These are phyloP conservation scores for Oreochromis niloticus DNA, from an alignment of 2,113 vertebrate genomes.

Conservation along the genomic window DNA sequence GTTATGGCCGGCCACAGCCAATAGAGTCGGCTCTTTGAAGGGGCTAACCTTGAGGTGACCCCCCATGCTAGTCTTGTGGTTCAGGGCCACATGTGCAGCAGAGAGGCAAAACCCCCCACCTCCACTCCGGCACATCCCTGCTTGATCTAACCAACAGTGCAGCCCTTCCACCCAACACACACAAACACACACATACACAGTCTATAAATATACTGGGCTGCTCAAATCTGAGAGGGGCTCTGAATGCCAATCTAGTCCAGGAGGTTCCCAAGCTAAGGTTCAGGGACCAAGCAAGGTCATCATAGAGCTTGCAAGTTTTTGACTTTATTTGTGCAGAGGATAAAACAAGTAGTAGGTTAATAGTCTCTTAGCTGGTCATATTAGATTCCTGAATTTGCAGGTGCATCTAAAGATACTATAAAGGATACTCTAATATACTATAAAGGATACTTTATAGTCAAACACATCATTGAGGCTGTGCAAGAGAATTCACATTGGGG, in stretches of 20 bases:
- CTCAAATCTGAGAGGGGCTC: conserved; percentile 38
- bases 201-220: conserved; percentile 70
- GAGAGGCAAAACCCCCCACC: conserved; percentile 26
- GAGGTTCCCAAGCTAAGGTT: conserved; percentile 1
- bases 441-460: background rate
- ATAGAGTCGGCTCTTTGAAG: conserved; percentile 62
- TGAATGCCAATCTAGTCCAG: conserved; percentile 23
- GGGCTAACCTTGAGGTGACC: conserved; percentile 75
- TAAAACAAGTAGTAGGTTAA: background rate
- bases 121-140: background rate
- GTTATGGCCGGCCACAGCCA: conserved; percentile 59
- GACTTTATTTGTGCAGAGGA: background rate
- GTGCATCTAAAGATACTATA: background rate
- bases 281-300: background rate
- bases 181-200: background rate
- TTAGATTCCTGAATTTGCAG: background rate
- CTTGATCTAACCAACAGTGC: conserved; percentile 8
- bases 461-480: background rate
- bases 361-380: background rate
- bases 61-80: conserved; percentile 57
- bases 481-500: background rate
- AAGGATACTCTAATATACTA: background rate
- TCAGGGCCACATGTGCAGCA: conserved; percentile 68
- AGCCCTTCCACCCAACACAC: conserved; percentile 14
- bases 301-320: background rate